phyloP scores from a whole-genome alignment of 2,113 vertebrate species.

The Phylloscopus whistleri region DNA sequence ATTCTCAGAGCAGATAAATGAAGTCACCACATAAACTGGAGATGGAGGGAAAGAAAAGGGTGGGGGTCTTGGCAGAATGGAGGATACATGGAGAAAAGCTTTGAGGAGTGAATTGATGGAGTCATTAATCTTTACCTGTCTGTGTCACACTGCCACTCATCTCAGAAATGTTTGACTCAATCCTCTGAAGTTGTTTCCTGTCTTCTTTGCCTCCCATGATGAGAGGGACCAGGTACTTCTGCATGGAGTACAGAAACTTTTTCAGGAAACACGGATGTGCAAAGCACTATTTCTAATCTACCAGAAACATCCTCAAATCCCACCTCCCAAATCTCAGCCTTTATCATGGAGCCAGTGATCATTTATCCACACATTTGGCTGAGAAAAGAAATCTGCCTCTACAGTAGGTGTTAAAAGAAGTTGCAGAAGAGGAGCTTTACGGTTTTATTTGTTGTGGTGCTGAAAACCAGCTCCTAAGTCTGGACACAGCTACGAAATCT shows the following conservation, averaged over 20 bases:
- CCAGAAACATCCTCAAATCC: background rate
- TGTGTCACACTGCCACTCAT: slow-evolving; percentile 99
- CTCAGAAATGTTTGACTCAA: slow-evolving; percentile 91
- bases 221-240: slow-evolving; percentile 98
- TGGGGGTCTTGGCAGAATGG: slow-evolving; percentile 66
- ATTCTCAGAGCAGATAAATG: slow-evolving; percentile 99
- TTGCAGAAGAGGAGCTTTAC: background rate
- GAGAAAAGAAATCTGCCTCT: background rate
- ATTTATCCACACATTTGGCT: background rate
- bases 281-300: background rate
- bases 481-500: background rate
- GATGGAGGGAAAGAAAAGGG: slow-evolving; percentile 58
- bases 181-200: slow-evolving; percentile 97
- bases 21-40: slow-evolving; percentile 84
- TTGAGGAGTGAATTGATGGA: slow-evolving; percentile 85
- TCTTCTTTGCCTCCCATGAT: slow-evolving; percentile 94
- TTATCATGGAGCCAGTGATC: background rate
- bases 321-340: background rate
- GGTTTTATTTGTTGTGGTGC: background rate
- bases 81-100: slow-evolving; percentile 44
- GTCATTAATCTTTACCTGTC: slow-evolving; percentile 99
- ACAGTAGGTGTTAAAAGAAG: background rate
- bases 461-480: background rate
- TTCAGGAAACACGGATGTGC: background rate
- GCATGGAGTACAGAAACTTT: slow-evolving; percentile 61